Evolutionary conservation across 1,140 invertebrate genomes (phyloP).

Genomic region (Drosophila virilis): DNA sequence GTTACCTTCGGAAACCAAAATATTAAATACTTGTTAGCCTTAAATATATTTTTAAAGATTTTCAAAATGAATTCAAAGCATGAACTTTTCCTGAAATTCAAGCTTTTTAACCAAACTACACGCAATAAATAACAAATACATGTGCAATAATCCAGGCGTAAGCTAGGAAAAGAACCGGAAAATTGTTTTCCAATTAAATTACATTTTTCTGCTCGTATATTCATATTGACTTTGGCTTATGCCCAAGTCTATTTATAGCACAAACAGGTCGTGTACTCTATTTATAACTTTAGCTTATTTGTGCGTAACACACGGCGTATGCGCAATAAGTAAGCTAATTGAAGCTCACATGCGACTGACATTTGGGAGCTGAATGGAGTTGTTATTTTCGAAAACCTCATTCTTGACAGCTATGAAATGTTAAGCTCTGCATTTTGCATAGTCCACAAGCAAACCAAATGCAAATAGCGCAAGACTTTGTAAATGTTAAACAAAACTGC

Average conservation of each 20-base stretch:
- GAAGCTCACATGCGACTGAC: constrained; percentile 26
- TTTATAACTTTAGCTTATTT: constrained; percentile 33
- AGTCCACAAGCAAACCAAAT: constrained; percentile 11
- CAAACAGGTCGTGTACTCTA: not conserved
- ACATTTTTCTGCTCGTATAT: not conserved
- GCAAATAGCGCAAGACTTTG: constrained; percentile 24
- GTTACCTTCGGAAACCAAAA: too few species aligned
- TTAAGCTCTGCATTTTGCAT: too few species aligned
- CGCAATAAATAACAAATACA: too few species aligned
- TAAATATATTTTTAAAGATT: too few species aligned
- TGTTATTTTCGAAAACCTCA: not conserved
- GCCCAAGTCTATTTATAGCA: constrained; percentile 7
- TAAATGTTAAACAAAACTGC: constrained; percentile 16
- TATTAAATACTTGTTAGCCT: too few species aligned
- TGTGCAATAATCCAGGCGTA: too few species aligned
- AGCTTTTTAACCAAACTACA: too few species aligned
- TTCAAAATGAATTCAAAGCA: too few species aligned
- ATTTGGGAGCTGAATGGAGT: constrained; percentile 3
- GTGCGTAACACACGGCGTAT: constrained; percentile 55
- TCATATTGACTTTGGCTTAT: not conserved
- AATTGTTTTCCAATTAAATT: too few species aligned
- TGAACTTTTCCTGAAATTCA: too few species aligned
- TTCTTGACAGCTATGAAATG: not conserved
- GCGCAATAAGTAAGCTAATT: constrained; percentile 39
- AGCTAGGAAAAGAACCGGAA: too few species aligned